phyloP scores from a whole-genome alignment of 2,888 invertebrate species.

The Eupithecia exiguata region DNA sequence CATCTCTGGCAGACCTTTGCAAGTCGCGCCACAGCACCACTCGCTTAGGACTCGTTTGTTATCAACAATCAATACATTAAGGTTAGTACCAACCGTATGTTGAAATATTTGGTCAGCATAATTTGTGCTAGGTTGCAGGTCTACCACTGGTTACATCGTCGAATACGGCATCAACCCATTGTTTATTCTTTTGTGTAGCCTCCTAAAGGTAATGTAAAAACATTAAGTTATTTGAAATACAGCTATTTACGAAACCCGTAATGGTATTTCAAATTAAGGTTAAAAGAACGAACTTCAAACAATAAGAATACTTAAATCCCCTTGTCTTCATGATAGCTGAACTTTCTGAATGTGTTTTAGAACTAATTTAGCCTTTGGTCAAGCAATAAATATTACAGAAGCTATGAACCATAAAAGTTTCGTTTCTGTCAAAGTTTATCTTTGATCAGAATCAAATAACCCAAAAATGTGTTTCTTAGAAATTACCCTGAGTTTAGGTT shows the following conservation, averaged over 20 bases:
- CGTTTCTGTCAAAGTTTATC: not conserved
- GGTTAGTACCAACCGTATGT: not conserved
- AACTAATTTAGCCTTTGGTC: constrained; percentile 46
- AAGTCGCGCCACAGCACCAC: too few relatives aligned
- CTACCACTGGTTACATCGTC: not conserved
- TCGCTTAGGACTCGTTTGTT: not conserved
- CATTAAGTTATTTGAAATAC: constrained; percentile 38
- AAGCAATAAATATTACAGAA: constrained; percentile 39
- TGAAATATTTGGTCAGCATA: not conserved
- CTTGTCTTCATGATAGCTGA: constrained; percentile 49
- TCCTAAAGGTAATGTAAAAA: not conserved
- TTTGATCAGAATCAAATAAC: not conserved
- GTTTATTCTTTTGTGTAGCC: not conserved
- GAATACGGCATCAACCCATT: constrained; percentile 2
- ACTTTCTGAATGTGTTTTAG: constrained; percentile 46
- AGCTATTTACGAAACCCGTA: constrained; percentile 43
- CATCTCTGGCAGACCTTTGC: too few relatives aligned
- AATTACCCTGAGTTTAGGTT: too few relatives aligned
- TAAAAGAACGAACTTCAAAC: constrained; percentile 51
- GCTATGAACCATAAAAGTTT: not conserved
- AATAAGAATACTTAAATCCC: constrained; percentile 42
- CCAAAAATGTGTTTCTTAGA: too few relatives aligned
- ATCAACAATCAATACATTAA: not conserved
- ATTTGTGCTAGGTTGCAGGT: not conserved
- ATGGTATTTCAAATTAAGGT: constrained; percentile 51